Conservation (phyloP, 2,797 vertebrate species). For the Anguilla obscura region DNA sequence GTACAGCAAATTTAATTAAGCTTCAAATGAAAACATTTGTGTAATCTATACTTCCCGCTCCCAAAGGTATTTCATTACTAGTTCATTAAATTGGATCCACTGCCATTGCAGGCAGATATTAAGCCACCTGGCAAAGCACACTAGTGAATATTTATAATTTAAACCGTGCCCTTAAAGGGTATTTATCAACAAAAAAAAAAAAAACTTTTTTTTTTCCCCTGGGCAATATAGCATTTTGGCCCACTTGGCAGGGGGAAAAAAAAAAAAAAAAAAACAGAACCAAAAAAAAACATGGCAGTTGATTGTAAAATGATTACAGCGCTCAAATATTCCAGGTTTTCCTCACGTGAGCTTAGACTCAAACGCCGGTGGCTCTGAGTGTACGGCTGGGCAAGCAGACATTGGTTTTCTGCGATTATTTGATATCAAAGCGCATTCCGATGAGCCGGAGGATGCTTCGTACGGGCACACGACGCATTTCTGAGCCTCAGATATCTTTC, state of each 20-base stretch:
- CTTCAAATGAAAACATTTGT: conserved; percentile 19
- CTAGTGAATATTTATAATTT: not conserved
- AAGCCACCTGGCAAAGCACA: not conserved
- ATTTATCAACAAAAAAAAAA: not conserved
- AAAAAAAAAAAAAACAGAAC: not conserved
- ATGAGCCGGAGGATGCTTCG: too few species aligned
- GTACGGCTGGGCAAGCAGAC: not conserved
- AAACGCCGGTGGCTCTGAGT: not conserved
- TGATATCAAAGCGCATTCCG: not conserved
- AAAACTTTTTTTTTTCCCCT: not conserved
- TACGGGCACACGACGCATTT: not conserved
- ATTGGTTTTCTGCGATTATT: not conserved
- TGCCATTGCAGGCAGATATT: conserved; percentile 5
- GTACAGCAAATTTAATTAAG: conserved; percentile 18
- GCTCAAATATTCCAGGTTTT: not conserved
- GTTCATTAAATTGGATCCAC: conserved; percentile 11
- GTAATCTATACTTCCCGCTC: conserved; percentile 10
- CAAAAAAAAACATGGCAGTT: not conserved
- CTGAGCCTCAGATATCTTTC: not conserved
- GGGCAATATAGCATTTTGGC: not conserved
- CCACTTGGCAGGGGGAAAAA: not conserved
- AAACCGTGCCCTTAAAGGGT: not conserved
- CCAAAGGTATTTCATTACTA: conserved; percentile 12
- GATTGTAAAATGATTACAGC: not conserved
- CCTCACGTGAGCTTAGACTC: not conserved